Evolutionary conservation across 1,140 invertebrate genomes (phyloP).

Genomic region (Periplaneta americana): DNA sequence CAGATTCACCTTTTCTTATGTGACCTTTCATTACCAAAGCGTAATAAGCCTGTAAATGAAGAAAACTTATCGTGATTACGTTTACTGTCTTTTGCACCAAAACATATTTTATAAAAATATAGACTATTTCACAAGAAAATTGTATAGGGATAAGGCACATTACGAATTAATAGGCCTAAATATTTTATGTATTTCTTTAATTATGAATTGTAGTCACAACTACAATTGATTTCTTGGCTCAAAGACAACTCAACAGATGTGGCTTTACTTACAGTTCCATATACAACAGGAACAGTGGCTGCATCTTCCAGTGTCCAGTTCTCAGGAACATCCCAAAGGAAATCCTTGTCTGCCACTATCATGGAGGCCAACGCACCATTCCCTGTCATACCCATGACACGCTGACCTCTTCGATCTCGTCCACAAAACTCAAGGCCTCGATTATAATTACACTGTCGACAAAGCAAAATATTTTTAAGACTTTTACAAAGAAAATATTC

Average conservation of each 20-base stretch:
- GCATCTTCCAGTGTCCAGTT: slow-evolving; percentile 50
- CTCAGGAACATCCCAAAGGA: slow-evolving; percentile 48
- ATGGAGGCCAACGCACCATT: slow-evolving; percentile 23
- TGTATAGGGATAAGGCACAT: no score
- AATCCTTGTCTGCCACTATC: slow-evolving; percentile 36
- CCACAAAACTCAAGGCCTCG: slow-evolving; percentile 30
- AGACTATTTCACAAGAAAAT: no score
- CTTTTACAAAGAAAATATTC: no score
- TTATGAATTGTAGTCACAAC: no score
- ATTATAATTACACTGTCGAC: no score
- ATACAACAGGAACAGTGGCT: slow-evolving; percentile 51
- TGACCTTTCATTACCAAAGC: slow-evolving; percentile 54
- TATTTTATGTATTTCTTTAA: no score
- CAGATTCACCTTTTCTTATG: slow-evolving; percentile 59
- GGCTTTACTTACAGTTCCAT: slow-evolving; percentile 37
- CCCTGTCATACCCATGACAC: slow-evolving; percentile 24
- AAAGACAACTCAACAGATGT: not conserved
- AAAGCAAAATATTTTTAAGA: no score
- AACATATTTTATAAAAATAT: no score
- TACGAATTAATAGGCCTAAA: no score
- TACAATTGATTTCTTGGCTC: no score
- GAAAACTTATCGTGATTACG: no score
- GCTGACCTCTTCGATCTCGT: not conserved
- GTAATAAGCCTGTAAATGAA: slow-evolving; percentile 53
- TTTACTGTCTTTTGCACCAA: no score